Evolutionary conservation across 2,797 vertebrate species (phyloP), one percentile per base, ranked within the genome.

Genomic region (Typhlichthys eigenmanni): DNA sequence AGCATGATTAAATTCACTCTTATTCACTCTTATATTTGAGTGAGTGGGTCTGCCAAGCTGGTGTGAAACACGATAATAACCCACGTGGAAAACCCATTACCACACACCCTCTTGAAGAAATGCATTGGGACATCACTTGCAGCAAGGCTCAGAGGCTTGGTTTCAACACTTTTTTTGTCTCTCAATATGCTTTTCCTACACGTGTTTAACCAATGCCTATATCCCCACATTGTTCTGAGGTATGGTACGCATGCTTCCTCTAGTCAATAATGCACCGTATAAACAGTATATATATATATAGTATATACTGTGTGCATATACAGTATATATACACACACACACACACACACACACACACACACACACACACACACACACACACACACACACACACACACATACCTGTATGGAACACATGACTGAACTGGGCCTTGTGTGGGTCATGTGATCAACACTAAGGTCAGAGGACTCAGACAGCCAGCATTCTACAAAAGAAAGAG

Each of bases 401-500:
- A 93, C 93, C 89, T 94, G 92, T 80, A 94, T 92, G 49, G 91
- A 89, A 72, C 92, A 93, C 88, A 92, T 87, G 1, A 89, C 14
- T 1, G 49, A 78, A 58, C 66, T 76, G 2, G 66, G 82, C 54
- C 67, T 80, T 14, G 0, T 78, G 3, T 80, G 50, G 4, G 64
- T 77, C 81, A 88, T 85, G 51, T 83, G 74, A 55, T 78, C 78
- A 12, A 72, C 9, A 47, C 80, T 60, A 1, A 63, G 74, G 32
- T 87, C 82, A 13, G 83, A 29, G 0, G 77, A 58, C 6, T 82
- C 4, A 47, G 55, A 73, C 38, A 93, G 85, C 92, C 93, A 94
- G 38, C 82, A 78, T 66, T 90, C 92, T 93, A 61, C 45, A 3
- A 62, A 34, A 79, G 16, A 78, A 14, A 24, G 16, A 45, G 29